These are phyloP conservation scores for Drosophila paucipuncta DNA, from an alignment of 2,888 invertebrate species.

Conservation along the genomic window DNA sequence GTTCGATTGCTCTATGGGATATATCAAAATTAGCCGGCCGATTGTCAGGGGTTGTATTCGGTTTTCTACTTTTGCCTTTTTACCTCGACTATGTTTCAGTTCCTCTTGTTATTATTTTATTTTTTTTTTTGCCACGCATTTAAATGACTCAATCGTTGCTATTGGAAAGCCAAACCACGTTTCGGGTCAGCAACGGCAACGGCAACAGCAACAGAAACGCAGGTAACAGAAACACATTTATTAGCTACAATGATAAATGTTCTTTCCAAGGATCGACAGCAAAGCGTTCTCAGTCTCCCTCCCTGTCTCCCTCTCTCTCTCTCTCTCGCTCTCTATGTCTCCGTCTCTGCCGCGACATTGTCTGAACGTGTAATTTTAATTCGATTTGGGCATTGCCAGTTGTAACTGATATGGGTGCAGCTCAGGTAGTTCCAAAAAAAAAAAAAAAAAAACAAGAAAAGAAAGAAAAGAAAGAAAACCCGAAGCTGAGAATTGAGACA, in stretches of 20 bases:
- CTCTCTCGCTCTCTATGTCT: constrained; percentile 11
- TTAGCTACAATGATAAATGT: constrained; percentile 78
- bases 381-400: constrained; percentile 68
- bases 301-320: background rate
- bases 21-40: constrained; percentile 57
- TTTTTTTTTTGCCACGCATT: constrained; percentile 60
- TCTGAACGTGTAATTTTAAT: constrained; percentile 74
- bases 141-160: constrained; percentile 75
- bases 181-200: constrained; percentile 30
- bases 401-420: constrained; percentile 74
- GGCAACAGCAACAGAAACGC: constrained; percentile 23
- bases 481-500: constrained; percentile 68
- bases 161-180: constrained; percentile 63
- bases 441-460: background rate
- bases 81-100: background rate
- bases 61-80: constrained; percentile 14
- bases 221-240: constrained; percentile 74
- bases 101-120: constrained; percentile 1
- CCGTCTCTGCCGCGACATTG: constrained; percentile 28
- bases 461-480: background rate
- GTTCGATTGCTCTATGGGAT: constrained; percentile 34
- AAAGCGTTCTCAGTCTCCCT: constrained; percentile 3
- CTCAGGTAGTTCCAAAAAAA: constrained; percentile 52
- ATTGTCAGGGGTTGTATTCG: constrained; percentile 50
- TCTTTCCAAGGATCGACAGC: constrained; percentile 61